Evolutionary conservation across 2,113 vertebrate species (phyloP).

Genomic region (Dunckerocampus dactyliophorus): DNA sequence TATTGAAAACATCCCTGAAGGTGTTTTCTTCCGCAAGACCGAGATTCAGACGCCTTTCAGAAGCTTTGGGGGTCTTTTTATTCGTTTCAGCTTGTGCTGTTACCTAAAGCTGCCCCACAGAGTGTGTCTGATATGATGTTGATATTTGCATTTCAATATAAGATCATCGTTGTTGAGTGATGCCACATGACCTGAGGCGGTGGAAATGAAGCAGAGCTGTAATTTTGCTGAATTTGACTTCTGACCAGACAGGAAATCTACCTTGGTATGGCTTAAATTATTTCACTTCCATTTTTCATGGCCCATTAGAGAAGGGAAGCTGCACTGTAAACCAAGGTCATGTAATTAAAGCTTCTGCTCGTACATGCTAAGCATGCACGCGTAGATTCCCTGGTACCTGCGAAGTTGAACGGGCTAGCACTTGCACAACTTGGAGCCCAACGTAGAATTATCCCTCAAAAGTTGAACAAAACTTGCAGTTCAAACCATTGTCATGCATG

Average conservation of each 20-base stretch:
- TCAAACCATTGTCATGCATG: too few relatives aligned
- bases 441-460: background rate
- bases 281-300: constrained; percentile 64
- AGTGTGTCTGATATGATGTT: constrained; percentile 53
- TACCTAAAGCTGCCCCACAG: constrained; percentile 28
- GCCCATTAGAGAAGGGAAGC: constrained; percentile 46
- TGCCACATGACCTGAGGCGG: constrained; percentile 49
- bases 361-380: constrained; percentile 30
- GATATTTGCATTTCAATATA: constrained; percentile 30
- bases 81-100: constrained; percentile 17
- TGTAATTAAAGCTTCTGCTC: constrained; percentile 36
- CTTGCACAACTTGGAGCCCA: background rate
- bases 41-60: constrained; percentile 19
- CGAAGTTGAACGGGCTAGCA: background rate
- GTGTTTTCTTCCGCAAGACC: constrained; percentile 13
- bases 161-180: constrained; percentile 24
- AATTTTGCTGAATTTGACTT: constrained; percentile 59
- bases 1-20: constrained; percentile 20
- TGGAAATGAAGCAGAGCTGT: constrained; percentile 61
- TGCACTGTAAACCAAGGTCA: constrained; percentile 54
- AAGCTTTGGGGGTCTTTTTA: constrained; percentile 14
- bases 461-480: too few relatives aligned
- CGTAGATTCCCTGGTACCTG: background rate
- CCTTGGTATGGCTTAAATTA: constrained; percentile 53
- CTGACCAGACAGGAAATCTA: constrained; percentile 59